These are phyloP conservation scores for Pemphigus obesinymphae DNA, from an alignment of 1,140 invertebrate species.

Conservation along the genomic window DNA sequence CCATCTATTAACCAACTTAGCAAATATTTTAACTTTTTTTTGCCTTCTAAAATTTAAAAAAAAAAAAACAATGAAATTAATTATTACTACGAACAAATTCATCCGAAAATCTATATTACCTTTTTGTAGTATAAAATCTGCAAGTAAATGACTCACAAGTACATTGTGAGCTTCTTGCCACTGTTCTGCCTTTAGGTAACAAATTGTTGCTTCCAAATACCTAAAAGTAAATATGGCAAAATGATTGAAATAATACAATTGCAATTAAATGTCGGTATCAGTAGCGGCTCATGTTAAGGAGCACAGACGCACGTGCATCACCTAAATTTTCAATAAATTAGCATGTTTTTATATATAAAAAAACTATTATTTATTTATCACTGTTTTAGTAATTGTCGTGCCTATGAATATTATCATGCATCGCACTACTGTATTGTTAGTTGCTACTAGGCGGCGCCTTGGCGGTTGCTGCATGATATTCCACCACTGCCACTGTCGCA, in stretches of 20 bases:
- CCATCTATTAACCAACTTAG: slow-evolving; percentile 15
- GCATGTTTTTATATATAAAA: too few relatives aligned
- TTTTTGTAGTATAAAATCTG: slow-evolving; percentile 23
- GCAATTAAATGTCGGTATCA: neutral
- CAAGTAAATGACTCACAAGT: slow-evolving; percentile 8
- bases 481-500: too few relatives aligned
- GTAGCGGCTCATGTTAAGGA: too few relatives aligned
- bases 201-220: slow-evolving; percentile 22
- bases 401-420: too few relatives aligned
- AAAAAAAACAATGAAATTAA: neutral
- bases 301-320: too few relatives aligned
- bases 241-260: too few relatives aligned
- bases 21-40: slow-evolving; percentile 13
- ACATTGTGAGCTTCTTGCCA: slow-evolving; percentile 39
- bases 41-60: neutral
- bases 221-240: neutral
- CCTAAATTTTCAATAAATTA: too few relatives aligned
- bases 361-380: too few relatives aligned
- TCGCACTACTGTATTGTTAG: too few relatives aligned
- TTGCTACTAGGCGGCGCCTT: too few relatives aligned
- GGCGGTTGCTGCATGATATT: too few relatives aligned
- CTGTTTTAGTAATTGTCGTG: too few relatives aligned
- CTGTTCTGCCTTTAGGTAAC: slow-evolving; percentile 34
- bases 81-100: neutral
- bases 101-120: neutral